Evolutionary conservation across 2,888 invertebrate species (phyloP), one percentile per base, ranked within the genome.

Genomic region (Escarpia spicata): DNA sequence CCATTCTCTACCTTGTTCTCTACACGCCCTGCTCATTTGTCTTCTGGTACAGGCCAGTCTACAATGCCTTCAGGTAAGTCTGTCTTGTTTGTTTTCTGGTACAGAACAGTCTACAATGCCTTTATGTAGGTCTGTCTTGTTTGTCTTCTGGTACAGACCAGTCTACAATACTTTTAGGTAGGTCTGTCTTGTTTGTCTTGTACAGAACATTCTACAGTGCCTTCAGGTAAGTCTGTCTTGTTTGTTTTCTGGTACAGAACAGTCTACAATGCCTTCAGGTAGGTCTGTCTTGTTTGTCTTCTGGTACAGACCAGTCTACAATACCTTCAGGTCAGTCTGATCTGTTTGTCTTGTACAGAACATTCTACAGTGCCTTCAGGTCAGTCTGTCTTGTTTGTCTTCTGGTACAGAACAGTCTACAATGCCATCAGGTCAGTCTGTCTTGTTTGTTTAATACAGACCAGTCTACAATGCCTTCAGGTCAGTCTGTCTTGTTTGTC

Each of bases 31-130:
- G 99, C 97, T 99, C 99, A 92, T 99, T 99, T 96, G 97, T 99
- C 89, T 99, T 99, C 97, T 99, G 99, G 99, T 99, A 99, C 97
- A 97, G 99, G 96, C 99, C 99, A 91, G 98, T 99, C 93, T 99
- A 99, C 97, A 99, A 99, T 97, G 99, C 99, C 94, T 99, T 99
- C 97, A 97, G 97, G 98, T 98, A 93, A 94, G 94, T 19, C 75
- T n/a, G 19, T 60, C 60, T 37, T 37, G 37, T 37, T 37, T 37
- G 37, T 37, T 4, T 6, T 75, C 75, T 75, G 0, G 26, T 26
- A 37, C 37, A 37, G 1, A 37, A 37, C 37, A 37, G 0, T 37
- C 37, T 37, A 37, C 37, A 37, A 1, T 37, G 37, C 37, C 37
- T 37, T 37, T 1, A 37, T 0, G 37, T 1, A 37, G 1, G 37